Conservation (phyloP, 2,888 invertebrate genomes). For the Teinopalpus imperialis region DNA sequence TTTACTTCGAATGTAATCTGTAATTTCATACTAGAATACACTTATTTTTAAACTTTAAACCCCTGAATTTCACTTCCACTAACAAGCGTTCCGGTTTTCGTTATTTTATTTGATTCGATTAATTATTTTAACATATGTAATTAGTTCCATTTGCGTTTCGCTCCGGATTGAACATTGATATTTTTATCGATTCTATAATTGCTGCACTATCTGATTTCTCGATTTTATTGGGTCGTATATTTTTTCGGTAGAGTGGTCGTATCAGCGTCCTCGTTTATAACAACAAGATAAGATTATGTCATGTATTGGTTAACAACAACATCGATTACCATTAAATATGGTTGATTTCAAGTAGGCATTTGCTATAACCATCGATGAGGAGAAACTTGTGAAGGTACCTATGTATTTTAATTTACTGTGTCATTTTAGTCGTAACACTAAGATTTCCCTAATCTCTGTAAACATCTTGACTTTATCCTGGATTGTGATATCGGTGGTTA, state of each 20-base stretch:
- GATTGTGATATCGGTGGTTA: too few relatives aligned
- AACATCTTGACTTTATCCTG: too few relatives aligned
- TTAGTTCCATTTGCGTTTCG: conserved; percentile 19
- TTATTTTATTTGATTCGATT: conserved; percentile 13
- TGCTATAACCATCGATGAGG: not conserved
- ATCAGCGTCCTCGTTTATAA: conserved; percentile 22
- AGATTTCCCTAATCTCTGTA: too few relatives aligned
- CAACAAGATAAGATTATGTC: conserved; percentile 31
- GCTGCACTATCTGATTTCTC: conserved; percentile 20
- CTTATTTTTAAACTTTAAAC: too few relatives aligned
- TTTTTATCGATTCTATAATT: conserved; percentile 20
- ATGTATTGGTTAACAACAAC: conserved; percentile 26
- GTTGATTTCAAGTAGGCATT: conserved; percentile 12
- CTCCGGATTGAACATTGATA: conserved; percentile 4
- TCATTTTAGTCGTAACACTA: too few relatives aligned
- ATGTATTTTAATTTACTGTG: too few relatives aligned
- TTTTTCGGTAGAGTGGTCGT: conserved; percentile 11
- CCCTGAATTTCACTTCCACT: conserved; percentile 22
- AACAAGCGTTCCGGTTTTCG: conserved; percentile 3
- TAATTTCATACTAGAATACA: too few relatives aligned
- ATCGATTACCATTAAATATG: conserved; percentile 24
- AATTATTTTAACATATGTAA: conserved; percentile 21
- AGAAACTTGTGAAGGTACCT: too few relatives aligned
- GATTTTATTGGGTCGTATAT: conserved; percentile 21
- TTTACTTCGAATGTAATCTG: too few relatives aligned